Conservation (phyloP, 2,888 invertebrate genomes). For the Lomographa bimaculata region DNA sequence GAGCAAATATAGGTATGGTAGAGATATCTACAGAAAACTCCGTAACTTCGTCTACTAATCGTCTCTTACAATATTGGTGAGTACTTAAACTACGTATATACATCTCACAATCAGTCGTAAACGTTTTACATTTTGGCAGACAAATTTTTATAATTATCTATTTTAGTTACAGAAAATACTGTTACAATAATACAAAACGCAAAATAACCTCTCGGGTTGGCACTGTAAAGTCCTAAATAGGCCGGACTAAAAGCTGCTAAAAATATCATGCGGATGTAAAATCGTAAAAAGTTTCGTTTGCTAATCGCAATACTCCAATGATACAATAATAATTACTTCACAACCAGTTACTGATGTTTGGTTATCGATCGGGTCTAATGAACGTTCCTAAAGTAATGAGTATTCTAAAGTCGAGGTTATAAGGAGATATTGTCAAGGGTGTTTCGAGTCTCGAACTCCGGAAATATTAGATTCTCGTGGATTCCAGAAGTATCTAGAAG, state of each 20-base stretch:
- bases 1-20: slow-evolving; percentile 83
- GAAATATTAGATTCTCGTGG: slow-evolving; percentile 10
- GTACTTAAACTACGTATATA: slow-evolving; percentile 77
- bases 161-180: slow-evolving; percentile 42
- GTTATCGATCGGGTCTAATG: slow-evolving; percentile 44
- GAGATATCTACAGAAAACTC: slow-evolving; percentile 71
- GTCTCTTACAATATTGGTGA: slow-evolving; percentile 70
- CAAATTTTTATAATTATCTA: slow-evolving; percentile 29
- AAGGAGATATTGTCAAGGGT: slow-evolving; percentile 76
- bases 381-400: slow-evolving; percentile 45
- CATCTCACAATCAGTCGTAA: slow-evolving; percentile 82
- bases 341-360: slow-evolving; percentile 71
- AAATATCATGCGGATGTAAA: slow-evolving; percentile 61
- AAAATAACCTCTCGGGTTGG: slow-evolving; percentile 59
- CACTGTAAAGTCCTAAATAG: slow-evolving; percentile 69
- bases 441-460: slow-evolving; percentile 46
- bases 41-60: slow-evolving; percentile 60
- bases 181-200: slow-evolving; percentile 49
- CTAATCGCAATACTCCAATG: slow-evolving; percentile 48
- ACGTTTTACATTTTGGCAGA: slow-evolving; percentile 76
- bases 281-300: slow-evolving; percentile 58
- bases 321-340: slow-evolving; percentile 70
- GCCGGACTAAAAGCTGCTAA: slow-evolving; percentile 75
- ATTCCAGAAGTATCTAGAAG: slow-evolving; percentile 38
- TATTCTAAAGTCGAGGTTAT: slow-evolving; percentile 60